Evolutionary conservation across 2,797 vertebrate genomes (phyloP).

Genomic region (Scolopax rusticola): DNA sequence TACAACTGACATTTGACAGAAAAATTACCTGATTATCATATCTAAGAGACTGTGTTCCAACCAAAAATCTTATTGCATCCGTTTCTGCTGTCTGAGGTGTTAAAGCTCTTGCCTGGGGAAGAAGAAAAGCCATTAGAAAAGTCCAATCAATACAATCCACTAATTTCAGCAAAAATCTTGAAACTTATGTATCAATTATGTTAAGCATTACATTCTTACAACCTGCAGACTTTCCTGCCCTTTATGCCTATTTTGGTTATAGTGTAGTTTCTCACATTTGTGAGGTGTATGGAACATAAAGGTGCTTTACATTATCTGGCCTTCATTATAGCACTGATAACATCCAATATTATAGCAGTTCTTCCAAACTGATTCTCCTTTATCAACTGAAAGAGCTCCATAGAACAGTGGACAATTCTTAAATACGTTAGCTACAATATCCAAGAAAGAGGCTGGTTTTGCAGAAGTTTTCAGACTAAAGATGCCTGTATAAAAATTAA

Average conservation of each 20-base stretch:
- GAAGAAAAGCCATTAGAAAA: slow-evolving; percentile 36
- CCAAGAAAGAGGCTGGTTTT: background rate
- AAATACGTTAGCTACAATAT: background rate
- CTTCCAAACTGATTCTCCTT: background rate
- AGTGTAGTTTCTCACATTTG: background rate
- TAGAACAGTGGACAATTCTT: background rate
- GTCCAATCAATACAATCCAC: background rate
- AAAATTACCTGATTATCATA: slow-evolving; percentile 97
- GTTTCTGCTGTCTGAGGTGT: slow-evolving; percentile 95
- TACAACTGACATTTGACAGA: slow-evolving; percentile 10
- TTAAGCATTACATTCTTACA: background rate
- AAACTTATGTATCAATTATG: background rate
- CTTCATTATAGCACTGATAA: background rate
- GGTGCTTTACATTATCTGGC: background rate
- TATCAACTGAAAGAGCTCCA: background rate
- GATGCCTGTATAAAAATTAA: background rate
- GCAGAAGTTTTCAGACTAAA: background rate
- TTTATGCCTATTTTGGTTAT: background rate
- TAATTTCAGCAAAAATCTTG: background rate
- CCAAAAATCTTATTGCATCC: slow-evolving; percentile 95
- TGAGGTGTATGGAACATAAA: background rate
- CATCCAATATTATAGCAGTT: background rate
- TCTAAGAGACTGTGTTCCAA: slow-evolving; percentile 97
- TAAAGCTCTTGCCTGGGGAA: slow-evolving; percentile 91
- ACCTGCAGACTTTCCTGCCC: background rate